Percentiles rank a stretch among this genome's conserved stretches.
Evolutionary conservation across 1,140 invertebrate genomes (phyloP).

Genomic region (Trichonephila clavata): DNA sequence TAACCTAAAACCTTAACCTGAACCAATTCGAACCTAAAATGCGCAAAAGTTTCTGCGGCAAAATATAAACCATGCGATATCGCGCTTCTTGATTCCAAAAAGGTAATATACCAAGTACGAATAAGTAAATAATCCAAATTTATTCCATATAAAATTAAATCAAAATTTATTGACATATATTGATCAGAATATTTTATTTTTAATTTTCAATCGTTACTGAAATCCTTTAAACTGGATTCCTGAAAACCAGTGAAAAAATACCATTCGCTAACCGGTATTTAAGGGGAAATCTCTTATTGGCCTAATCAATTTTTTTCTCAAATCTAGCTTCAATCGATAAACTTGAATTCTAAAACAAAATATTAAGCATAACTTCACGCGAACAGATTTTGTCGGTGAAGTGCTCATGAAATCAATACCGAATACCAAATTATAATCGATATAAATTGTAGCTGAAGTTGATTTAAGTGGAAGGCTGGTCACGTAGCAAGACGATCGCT

Average conservation of each 20-base stretch:
- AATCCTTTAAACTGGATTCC: not conserved
- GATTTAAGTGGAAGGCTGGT: constrained; percentile 25
- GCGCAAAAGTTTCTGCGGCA: too few species aligned
- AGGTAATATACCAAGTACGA: too few species aligned
- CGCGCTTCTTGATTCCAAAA: too few species aligned
- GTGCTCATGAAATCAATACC: not conserved
- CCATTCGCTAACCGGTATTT: not conserved
- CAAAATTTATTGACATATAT: too few species aligned
- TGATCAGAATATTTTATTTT: not conserved
- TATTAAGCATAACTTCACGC: not conserved
- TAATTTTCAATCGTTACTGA: not conserved
- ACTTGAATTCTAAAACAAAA: not conserved
- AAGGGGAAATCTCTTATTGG: not conserved
- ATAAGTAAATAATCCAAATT: too few species aligned
- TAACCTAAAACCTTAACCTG: not conserved
- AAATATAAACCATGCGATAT: too few species aligned
- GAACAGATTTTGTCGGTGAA: too few species aligned
- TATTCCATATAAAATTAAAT: too few species aligned
- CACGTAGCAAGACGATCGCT: constrained; percentile 27
- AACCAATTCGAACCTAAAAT: not conserved
- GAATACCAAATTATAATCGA: not conserved
- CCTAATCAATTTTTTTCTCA: not conserved
- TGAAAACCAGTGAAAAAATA: not conserved
- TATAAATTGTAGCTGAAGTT: not conserved
- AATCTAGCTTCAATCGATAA: not conserved